A percentile compares a stretch with the other conserved stretches of the same genome.
These are phyloP conservation scores for Drosophila eohydei DNA, from an alignment of 2,888 invertebrate species.

Conservation along the genomic window DNA sequence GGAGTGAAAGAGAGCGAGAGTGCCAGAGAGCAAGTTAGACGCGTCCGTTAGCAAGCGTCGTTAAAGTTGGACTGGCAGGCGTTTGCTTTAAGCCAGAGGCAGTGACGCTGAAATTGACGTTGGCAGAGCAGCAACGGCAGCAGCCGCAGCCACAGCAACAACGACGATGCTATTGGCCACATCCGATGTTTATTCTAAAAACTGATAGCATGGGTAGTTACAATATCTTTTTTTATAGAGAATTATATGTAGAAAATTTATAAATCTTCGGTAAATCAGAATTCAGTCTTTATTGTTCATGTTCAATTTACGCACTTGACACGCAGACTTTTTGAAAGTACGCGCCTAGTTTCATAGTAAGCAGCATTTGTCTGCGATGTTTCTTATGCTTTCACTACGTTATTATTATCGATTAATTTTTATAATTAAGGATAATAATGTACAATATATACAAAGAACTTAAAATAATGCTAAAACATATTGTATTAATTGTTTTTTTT, in stretches of 20 bases:
- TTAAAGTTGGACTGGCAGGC: conserved; percentile 64
- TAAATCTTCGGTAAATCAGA: background rate
- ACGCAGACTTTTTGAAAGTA: background rate
- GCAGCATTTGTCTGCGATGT: background rate
- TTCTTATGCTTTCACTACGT: background rate
- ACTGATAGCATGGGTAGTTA: background rate
- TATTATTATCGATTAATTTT: conserved; percentile 10
- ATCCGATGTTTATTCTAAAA: background rate
- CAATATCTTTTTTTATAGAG: background rate
- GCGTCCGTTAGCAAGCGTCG: conserved; percentile 71
- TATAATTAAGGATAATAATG: background rate
- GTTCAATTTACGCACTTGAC: background rate
- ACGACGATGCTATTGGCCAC: background rate
- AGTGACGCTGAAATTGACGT: conserved; percentile 39
- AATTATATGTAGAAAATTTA: too few relatives aligned
- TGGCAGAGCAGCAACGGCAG: conserved; percentile 28
- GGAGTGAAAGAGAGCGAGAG: conserved; percentile 7
- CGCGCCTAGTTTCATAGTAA: conserved; percentile 12
- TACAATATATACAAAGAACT: too few relatives aligned
- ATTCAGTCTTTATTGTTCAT: background rate
- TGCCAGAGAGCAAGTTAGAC: conserved; percentile 52
- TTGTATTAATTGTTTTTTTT: background rate
- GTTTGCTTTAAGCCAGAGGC: conserved; percentile 49
- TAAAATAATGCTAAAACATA: background rate
- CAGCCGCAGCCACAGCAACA: background rate